These are phyloP conservation scores for Himalopsyche kuldschensis DNA, from an alignment of 2,888 invertebrate genomes.

Conservation along the genomic window DNA sequence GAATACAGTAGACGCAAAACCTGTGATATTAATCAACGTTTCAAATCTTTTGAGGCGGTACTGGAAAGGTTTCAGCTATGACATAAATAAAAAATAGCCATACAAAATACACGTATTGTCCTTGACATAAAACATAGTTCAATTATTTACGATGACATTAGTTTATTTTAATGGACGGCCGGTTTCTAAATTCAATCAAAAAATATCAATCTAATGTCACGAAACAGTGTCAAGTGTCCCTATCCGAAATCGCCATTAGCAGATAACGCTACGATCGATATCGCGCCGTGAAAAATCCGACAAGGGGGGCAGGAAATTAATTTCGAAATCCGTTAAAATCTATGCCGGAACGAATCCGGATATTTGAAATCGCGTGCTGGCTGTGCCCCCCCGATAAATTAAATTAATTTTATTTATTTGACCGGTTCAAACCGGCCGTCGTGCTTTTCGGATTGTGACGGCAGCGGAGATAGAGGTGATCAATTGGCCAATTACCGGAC, in stretches of 20 bases:
- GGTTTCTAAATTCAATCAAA: background rate
- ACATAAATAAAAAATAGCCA: no score
- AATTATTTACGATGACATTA: background rate
- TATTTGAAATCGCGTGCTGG: background rate
- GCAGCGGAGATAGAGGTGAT: no score
- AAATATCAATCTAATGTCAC: background rate
- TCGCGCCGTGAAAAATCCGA: background rate
- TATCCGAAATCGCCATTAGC: background rate
- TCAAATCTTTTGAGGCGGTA: no score
- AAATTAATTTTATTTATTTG: background rate
- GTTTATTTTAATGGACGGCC: background rate
- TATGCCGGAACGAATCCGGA: background rate
- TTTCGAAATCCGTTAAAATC: background rate
- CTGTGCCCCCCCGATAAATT: background rate
- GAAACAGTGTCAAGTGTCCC: background rate
- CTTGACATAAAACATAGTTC: background rate
- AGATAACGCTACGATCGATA: background rate
- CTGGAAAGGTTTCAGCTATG: no score
- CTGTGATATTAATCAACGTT: no score
- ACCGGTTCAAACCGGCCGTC: background rate
- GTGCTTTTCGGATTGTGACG: background rate
- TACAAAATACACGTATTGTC: no score
- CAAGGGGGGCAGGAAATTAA: background rate
- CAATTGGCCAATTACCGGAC: no score
- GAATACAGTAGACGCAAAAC: no score